Evolutionary conservation across 1,140 invertebrate species (phyloP), one percentile per base, ranked within the genome.

Genomic region (Arctopsyche grandis): DNA sequence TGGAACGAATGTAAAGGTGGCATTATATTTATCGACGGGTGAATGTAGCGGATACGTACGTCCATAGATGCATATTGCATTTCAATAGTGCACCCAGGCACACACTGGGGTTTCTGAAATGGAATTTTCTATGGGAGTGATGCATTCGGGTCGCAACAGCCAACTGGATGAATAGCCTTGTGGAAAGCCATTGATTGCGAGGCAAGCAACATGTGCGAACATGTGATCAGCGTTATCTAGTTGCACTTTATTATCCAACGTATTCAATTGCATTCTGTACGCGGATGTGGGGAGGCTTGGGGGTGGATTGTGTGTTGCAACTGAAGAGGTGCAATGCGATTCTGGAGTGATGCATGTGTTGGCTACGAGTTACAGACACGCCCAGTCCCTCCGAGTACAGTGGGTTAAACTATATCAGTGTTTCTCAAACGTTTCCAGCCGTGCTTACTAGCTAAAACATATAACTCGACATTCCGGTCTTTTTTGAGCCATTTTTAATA

Each of bases 121-220:
- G 24, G 63, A 66, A 26, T 66, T 66, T 66, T 66, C 63, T n/a
- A 24, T 29, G 63, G 9, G 12, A 26, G 10, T 66, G 63, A 66
- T 66, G 63, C 21, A 66, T 66, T 66, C 48, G 48, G 48, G 48
- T 52, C 48, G 16, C 48, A 52, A 52, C 10, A 52, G 10, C 63
- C 24, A 66, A 22, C 21, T 14, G 12, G 12, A 52, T 60, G 56
- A 60, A 60, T 60, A 60, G 56, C 56, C 16, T 38, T n/a, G 56
- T 60, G 14, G 63, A 26, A 66, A 26, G n/a, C 63, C 63, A 66
- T 66, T 66, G 63, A 66, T 66, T 66, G 63, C 63, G 12, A 21
- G 48, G 48, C 48, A 52, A 19, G 56, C 16, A 60, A 60, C 56
- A 60, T 60, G 56, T 60, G 56, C 56, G 16, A 60, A 60, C 56